A percentile compares a stretch with the other conserved stretches of the same genome.
These are phyloP conservation scores for Drosophila asahinai DNA, from an alignment of 1,140 invertebrate species.

Conservation along the genomic window DNA sequence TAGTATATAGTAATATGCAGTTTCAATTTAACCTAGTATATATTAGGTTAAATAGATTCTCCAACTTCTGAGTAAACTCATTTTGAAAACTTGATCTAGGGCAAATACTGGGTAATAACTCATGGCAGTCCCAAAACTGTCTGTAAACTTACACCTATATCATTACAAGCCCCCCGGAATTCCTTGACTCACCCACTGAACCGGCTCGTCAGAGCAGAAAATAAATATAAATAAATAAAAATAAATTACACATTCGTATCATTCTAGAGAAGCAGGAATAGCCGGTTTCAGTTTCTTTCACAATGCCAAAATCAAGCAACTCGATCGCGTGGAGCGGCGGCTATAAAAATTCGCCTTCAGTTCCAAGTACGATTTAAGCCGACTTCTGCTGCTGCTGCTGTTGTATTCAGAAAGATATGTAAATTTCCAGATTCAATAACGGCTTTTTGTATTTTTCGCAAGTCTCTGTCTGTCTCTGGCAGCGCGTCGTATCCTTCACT, in stretches of 20 bases:
- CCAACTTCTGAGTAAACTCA: not conserved
- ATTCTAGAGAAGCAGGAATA: conserved; percentile 64
- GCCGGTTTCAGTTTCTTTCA: conserved; percentile 65
- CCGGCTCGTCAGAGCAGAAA: conserved; percentile 29
- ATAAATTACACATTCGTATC: conserved; percentile 33
- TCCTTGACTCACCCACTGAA: conserved; percentile 40
- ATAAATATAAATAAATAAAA: conserved; percentile 14
- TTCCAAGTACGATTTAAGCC: conserved; percentile 41
- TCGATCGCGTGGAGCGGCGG: conserved; percentile 12
- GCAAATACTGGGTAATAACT: not conserved
- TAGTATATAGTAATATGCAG: no score
- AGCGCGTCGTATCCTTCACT: conserved; percentile 43
- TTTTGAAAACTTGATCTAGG: conserved; percentile 6
- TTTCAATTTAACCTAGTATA: not conserved
- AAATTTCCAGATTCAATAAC: conserved; percentile 58
- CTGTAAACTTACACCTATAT: not conserved
- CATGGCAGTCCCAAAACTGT: not conserved
- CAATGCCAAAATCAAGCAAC: conserved; percentile 55
- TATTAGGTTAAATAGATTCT: no score
- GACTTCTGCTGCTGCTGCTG: conserved; percentile 26
- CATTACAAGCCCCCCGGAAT: conserved; percentile 6
- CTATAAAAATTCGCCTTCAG: conserved; percentile 52
- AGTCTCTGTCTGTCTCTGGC: conserved; percentile 8
- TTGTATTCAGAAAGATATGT: conserved; percentile 39
- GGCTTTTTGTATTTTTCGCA: conserved; percentile 51